These are phyloP conservation scores for Drosophila leonis DNA, from an alignment of 2,888 invertebrate species.

Conservation along the genomic window DNA sequence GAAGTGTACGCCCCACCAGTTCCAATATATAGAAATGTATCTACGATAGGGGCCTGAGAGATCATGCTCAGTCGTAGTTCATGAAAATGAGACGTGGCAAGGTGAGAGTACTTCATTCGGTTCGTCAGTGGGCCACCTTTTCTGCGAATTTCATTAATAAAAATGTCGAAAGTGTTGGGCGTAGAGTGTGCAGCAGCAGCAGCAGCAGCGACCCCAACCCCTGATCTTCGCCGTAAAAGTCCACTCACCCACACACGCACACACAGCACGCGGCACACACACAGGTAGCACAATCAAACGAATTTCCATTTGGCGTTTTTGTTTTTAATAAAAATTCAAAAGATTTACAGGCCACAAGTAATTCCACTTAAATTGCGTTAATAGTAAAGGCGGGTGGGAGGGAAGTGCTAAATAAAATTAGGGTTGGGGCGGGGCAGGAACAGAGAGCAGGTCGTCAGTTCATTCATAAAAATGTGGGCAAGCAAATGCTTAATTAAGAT, in stretches of 20 bases:
- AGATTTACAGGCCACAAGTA: conserved; percentile 74
- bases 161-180: conserved; percentile 74
- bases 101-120: conserved; percentile 42
- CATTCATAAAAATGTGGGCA: conserved; percentile 67
- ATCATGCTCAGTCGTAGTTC: conserved; percentile 47
- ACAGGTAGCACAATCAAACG: conserved; percentile 70
- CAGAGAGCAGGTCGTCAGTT: conserved; percentile 32
- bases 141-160: conserved; percentile 81
- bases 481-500: conserved; percentile 71
- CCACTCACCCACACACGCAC: conserved; percentile 20
- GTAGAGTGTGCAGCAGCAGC: conserved; percentile 46
- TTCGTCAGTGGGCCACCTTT: conserved; percentile 60
- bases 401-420: neutral
- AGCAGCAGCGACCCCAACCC: neutral
- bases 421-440: neutral
- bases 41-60: conserved; percentile 5
- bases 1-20: conserved; percentile 63
- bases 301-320: conserved; percentile 62
- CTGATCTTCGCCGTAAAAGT: conserved; percentile 7
- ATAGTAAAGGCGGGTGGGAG: conserved; percentile 20
- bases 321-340: conserved; percentile 80
- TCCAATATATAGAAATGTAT: conserved; percentile 26
- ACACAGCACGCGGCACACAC: conserved; percentile 19
- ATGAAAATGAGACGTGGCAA: conserved; percentile 60
- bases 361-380: conserved; percentile 77